Conservation (phyloP, 1,140 invertebrate genomes). For the Dermatophagoides farinae region DNA sequence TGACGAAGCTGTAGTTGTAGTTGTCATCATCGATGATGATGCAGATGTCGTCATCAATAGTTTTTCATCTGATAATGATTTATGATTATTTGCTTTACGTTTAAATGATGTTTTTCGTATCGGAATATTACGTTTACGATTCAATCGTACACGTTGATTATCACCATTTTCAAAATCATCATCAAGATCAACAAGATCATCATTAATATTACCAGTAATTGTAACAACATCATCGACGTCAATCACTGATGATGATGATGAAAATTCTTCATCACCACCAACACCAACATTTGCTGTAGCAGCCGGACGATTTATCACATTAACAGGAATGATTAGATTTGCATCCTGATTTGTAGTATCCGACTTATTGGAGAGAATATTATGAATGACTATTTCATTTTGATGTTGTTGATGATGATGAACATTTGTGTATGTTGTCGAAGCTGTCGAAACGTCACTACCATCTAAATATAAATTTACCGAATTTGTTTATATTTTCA, state of each 20-base stretch:
- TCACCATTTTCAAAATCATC: slow-evolving; percentile 9
- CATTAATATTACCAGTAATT: not conserved
- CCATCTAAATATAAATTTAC: no score
- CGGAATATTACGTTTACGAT: slow-evolving; percentile 10
- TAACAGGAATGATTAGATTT: no score
- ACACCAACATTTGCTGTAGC: not conserved
- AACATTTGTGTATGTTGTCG: no score
- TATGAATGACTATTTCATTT: not conserved
- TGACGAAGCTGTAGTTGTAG: not conserved
- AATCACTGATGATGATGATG: not conserved
- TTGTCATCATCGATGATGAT: not conserved
- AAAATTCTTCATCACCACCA: not conserved
- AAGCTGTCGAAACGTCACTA: no score
- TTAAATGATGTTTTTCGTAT: slow-evolving; percentile 13
- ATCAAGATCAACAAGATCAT: not conserved
- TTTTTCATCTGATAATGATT: slow-evolving; percentile 4
- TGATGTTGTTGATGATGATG: not conserved
- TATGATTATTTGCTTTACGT: slow-evolving; percentile 12
- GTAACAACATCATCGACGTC: not conserved
- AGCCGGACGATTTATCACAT: not conserved
- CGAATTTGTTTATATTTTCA: no score
- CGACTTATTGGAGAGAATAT: no score
- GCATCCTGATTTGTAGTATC: no score
- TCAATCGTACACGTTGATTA: not conserved
- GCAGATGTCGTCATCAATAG: not conserved